Base-by-base conservation (phyloP, 2,113 vertebrate species). In the Calonectris borealis region DNA sequence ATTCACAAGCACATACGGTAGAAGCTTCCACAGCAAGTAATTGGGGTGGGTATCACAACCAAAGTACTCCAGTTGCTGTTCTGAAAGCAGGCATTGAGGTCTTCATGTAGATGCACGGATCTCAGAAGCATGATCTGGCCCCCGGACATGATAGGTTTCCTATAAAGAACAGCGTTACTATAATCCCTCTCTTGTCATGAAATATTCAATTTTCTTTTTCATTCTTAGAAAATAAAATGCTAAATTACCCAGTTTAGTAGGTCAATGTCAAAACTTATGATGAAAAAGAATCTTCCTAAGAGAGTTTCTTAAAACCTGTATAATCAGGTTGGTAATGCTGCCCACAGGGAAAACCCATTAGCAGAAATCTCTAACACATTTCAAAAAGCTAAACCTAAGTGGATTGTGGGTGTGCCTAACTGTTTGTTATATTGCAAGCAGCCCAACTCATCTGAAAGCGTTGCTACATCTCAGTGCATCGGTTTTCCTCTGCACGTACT, bases 311-410 rank as follows among this genome's bases (percentile, higher is more conserved):
- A 96, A 95, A 95, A 97, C 91, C 95, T 93, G 77, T 93, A 86
- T 97, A 97, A 97, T 97, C 94, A 95, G 92, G 91, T 95, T 95
- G 94, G 96, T 97, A 97, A 98, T 97, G 91, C 94, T 94, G 94
- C 93, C 97, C 96, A 95, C 60, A 81, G 96, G 96, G 97, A 97
- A 96, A 96, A 96, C 83, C 96, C 93, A 96, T 97, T 97, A 94
- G 94, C 94, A 96, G 93, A 96, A 96, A 95, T 96, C 97, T 97
- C 96, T 88, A 89, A 60, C 86, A 93, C 82, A 25, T 97, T 97
- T 96, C 88, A 91, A 78, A 96, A 94, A 95, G 95, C 89, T 76
- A 80, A 96, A 95, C 60, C 73, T 95, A 86, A 86, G 77, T 96
- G 93, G 92, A 93, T 91, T 96, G 93, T 49, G 87, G 93, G 87